These are phyloP conservation scores for Petrophora chlorosata DNA, from an alignment of 2,888 invertebrate species.

Conservation along the genomic window DNA sequence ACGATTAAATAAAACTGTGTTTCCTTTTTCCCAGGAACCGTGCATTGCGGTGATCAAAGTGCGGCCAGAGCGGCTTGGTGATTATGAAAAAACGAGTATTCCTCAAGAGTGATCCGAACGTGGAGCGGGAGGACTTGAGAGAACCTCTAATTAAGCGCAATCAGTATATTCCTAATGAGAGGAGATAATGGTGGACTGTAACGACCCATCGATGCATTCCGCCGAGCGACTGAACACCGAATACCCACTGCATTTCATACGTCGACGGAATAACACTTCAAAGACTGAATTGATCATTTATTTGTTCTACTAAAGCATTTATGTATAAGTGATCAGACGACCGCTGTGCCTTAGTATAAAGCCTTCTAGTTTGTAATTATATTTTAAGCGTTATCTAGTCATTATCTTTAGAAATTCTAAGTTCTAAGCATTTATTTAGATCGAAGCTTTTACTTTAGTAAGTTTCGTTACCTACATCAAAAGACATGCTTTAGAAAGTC, in stretches of 20 bases:
- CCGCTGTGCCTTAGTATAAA: constrained; percentile 77
- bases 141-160: constrained; percentile 82
- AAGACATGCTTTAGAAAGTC: constrained; percentile 31
- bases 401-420: constrained; percentile 56
- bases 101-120: constrained; percentile 59
- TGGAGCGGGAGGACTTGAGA: constrained; percentile 71
- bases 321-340: constrained; percentile 69
- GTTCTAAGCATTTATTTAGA: constrained; percentile 41
- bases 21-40: constrained; percentile 73
- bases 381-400: constrained; percentile 79
- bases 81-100: constrained; percentile 81
- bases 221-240: constrained; percentile 65
- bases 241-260: constrained; percentile 72
- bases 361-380: constrained; percentile 54
- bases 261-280: constrained; percentile 64
- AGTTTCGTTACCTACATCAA: constrained; percentile 32
- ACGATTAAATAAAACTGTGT: constrained; percentile 47
- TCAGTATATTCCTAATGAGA: constrained; percentile 84
- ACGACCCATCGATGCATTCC: constrained; percentile 81
- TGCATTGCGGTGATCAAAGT: constrained; percentile 78
- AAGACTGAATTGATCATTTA: constrained; percentile 77
- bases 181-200: constrained; percentile 80
- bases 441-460: constrained; percentile 25
- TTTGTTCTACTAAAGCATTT: constrained; percentile 75
- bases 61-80: constrained; percentile 77